Evolutionary conservation across 2,888 invertebrate genomes (phyloP), one percentile per base, ranked within the genome.

Genomic region (Agonum fuliginosum): DNA sequence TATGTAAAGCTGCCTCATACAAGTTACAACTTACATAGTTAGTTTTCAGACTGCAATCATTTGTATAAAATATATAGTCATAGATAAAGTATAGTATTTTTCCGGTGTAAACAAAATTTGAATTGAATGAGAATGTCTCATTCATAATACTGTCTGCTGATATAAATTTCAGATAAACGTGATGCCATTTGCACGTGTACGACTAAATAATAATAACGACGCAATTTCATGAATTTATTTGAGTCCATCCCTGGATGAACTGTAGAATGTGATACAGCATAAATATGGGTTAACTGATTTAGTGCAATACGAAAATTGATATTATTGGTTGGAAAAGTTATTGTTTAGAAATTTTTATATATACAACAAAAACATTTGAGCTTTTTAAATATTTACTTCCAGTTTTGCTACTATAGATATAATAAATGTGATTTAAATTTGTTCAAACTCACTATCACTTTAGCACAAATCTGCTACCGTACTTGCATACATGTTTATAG

Each of bases 371-470:
- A 24, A 8, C n/a, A 46, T 46, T 46, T 46, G 22, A 51, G 51
- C 54, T 54, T 54, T 54, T 54, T 24, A 54, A 54, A 54, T 54
- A 54, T 54, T 54, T 54, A 51, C 12, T 54, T 54, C 54, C 54
- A 22, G 24, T 51, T 51, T 51, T 27, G 54, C 54, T 54, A 54
- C 24, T 54, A 54, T 54, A 12, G 54, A 12, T 24, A 54, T 51
- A 20, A 51, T 51, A 51, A 51, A 51, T 54, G n/a, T 54, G 54
- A 54, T 51, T 51, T 51, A 22, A 51, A 51, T 51, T 51, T 51
- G 22, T 54, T 54, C 54, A 54, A 22, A 3, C 22, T 4, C 24
- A 54, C 54, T 24, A 27, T 54, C 54, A 54, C 20, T 22, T 22
- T 54, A 54, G 54, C 54, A 54, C 24, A 54, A 46, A 54, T 54